Percentiles rank a stretch among this genome's conserved stretches.
These are phyloP conservation scores for Aphelinus atriplicis DNA, from an alignment of 1,140 invertebrate species.

Conservation along the genomic window DNA sequence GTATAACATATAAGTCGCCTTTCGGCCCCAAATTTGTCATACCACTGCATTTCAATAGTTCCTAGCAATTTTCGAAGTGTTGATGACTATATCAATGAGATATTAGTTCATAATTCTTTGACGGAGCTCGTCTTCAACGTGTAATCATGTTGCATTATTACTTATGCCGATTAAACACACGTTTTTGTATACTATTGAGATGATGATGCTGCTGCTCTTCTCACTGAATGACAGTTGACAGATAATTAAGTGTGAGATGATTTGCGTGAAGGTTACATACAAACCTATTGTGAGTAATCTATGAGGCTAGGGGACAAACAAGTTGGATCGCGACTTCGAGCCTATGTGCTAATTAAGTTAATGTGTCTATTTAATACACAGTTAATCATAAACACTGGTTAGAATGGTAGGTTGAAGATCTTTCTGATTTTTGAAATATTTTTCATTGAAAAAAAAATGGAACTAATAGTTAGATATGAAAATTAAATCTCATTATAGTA, in stretches of 20 bases:
- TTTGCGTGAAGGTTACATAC: too few species aligned
- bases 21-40: slow-evolving; percentile 91
- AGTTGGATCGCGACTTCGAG: too few species aligned
- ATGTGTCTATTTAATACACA: not conserved
- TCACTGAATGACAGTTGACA: slow-evolving; percentile 20
- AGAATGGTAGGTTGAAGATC: not conserved
- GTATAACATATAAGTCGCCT: slow-evolving; percentile 85
- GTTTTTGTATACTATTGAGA: slow-evolving; percentile 10
- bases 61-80: slow-evolving; percentile 48
- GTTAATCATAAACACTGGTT: not conserved
- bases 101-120: slow-evolving; percentile 14
- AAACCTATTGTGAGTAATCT: too few species aligned
- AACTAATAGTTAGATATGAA: too few species aligned
- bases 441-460: too few species aligned
- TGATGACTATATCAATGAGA: not conserved
- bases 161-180: slow-evolving; percentile 3
- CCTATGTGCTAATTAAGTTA: not conserved
- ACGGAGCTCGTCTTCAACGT: slow-evolving; percentile 11
- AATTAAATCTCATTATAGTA: too few species aligned
- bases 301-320: too few species aligned
- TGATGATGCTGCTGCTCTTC: slow-evolving; percentile 1
- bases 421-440: too few species aligned
- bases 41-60: slow-evolving; percentile 77
- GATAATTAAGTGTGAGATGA: not conserved
- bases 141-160: slow-evolving; percentile 11